Conservation (phyloP, 2,888 invertebrate species). For the Phengaris alcon region DNA sequence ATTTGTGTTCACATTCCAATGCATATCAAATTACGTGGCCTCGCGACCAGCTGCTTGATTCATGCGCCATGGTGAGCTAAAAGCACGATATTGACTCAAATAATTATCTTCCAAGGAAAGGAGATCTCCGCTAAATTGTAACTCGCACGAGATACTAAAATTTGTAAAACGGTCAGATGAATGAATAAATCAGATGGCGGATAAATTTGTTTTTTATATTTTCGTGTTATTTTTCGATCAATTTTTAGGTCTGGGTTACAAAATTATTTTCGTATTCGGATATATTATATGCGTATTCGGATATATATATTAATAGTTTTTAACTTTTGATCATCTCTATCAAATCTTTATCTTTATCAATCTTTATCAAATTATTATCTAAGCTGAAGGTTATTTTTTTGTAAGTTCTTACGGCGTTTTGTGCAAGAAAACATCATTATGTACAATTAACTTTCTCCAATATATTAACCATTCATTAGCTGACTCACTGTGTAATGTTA, state of each 20-base stretch:
- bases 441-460: no score
- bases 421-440: no score
- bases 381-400: no score
- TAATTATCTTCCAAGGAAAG: slow-evolving; percentile 41
- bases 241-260: background rate
- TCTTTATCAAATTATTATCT: no score
- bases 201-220: background rate
- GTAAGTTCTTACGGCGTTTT: no score
- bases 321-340: no score
- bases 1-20: slow-evolving; percentile 77
- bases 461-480: background rate
- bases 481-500: background rate
- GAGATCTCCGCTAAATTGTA: slow-evolving; percentile 30
- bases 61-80: slow-evolving; percentile 63
- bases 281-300: no score
- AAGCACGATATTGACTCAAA: slow-evolving; percentile 52
- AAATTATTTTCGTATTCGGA: no score
- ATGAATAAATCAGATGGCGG: slow-evolving; percentile 9
- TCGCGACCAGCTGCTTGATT: slow-evolving; percentile 73
- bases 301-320: no score
- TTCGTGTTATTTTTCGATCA: slow-evolving; percentile 2
- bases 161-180: slow-evolving; percentile 15
- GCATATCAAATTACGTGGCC: slow-evolving; percentile 74
- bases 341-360: no score
- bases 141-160: background rate